Base-by-base conservation (phyloP, 1,140 invertebrate genomes). In the Trachelipus rathkii region DNA sequence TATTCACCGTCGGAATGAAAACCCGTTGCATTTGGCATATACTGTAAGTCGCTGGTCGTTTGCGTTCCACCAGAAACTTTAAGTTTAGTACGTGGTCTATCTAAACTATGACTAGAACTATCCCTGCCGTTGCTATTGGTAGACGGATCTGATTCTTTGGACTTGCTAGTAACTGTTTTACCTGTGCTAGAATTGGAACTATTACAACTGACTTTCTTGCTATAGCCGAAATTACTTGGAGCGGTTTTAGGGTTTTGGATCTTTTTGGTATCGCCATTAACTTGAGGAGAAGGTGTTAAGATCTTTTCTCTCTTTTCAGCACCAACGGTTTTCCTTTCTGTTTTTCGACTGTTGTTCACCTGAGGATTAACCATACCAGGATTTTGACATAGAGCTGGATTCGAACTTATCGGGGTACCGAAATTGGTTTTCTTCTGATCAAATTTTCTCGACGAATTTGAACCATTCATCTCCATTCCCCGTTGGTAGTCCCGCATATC, bases 41-140 rank as follows among this genome's bases (percentile, higher is more conserved):
- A 81, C 68, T 82, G 87, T 44, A 93, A 86, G 81, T 94, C 93
- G 77, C 91, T 92, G 7, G 92, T 93, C 0, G 93, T 95, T 85
- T 95, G 94, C 0, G 93, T 95, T 8, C 93, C 93, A 15, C 93
- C 93, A 9, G 93, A 93, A 8, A 95, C 92, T 86, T 95, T 94
- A 23, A 84, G 76, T 84, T 91, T 91, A 0, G 84, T 84, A 66
- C 83, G 79, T 0, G 83, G 83, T 23, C 82, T 76, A 71, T 83
- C 82, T 70, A 81, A 72, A 68, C 80, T 79, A 66, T 81, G 80
- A 81, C 80, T 79, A 75, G 78, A 79, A 75, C 76, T 69, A 43
- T 79, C 80, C 43, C 73, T 74, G 69, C 75, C 73, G 44, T 45
- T 70, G 53, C 77, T 74, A 71, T 43, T 66, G 24, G 44, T 69